Base-by-base conservation (phyloP, 1,140 invertebrate genomes). In the Macrotrachela quadricornifera region DNA sequence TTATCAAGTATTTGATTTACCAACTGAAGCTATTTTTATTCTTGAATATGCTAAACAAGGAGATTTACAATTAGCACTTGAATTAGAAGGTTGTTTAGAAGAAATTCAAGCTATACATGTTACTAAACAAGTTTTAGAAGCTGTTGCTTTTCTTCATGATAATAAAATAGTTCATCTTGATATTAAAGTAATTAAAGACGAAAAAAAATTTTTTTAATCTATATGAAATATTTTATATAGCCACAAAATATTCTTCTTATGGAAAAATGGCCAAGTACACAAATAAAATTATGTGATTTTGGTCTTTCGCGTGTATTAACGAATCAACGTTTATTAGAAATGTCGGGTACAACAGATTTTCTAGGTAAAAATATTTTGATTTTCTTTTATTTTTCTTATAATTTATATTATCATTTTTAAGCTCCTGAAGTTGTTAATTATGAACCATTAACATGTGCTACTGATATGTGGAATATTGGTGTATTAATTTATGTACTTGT, bases 241-340 rank as follows among this genome's bases (percentile, higher is more conserved):
- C 91, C 91, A 13, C 91, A 97, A 71, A 97, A 96, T 66, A 90
- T 96, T 60, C 71, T 96, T 1, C 94, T 90, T 63, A 74, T 94
- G 36, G 21, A 30, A 8, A 30, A 30, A 30, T 30, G 21, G 21
- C 21, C 21, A 2, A 30, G 21, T 30, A 30, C 21, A 30, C 42
- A 50, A 36, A 46, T 54, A 21, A 54, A 54, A 54, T 46, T 54
- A 37, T 54, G 53, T 37, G 53, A 54, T 54, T 54, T 54, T 49
- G 46, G 53, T 39, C 46, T 54, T 40, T 48, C 53, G 14, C 46
- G 21, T 30, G 11, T 54, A 17, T 30, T 16, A 45, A n/a, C 40
- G 1, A 39, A 46, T 10, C 43, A 49, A 38, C 39, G 40, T 10
- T 52, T 67, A 51, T 66, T 65, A 55, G 57, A 52, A 59, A 54